A percentile compares a stretch with the other conserved stretches of the same genome.
Evolutionary conservation across 2,888 invertebrate genomes (phyloP).

Genomic region (Hirtodrosophila histrioides): DNA sequence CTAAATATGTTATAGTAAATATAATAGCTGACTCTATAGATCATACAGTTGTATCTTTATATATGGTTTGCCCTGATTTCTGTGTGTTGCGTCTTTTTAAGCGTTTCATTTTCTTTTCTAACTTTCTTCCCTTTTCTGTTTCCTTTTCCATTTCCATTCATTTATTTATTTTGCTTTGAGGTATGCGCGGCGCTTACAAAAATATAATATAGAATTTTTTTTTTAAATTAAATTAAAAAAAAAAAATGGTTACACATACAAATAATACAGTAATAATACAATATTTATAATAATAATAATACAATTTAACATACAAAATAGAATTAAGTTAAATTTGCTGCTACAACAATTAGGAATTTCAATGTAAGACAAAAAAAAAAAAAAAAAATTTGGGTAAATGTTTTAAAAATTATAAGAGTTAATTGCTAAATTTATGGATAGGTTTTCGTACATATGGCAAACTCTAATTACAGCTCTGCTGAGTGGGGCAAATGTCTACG

Average conservation of each 20-base stretch:
- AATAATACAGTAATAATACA: constrained; percentile 38
- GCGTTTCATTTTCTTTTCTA: constrained; percentile 41
- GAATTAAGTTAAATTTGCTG: constrained; percentile 70
- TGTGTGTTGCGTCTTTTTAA: constrained; percentile 18
- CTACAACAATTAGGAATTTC: constrained; percentile 75
- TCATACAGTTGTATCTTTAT: constrained; percentile 5
- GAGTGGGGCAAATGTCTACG: constrained; percentile 44
- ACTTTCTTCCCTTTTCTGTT: constrained; percentile 10
- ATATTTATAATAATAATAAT: constrained; percentile 35
- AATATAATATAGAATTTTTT: constrained; percentile 7
- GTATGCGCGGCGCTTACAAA: constrained; percentile 49
- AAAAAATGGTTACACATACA: constrained; percentile 18
- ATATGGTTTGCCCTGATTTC: constrained; percentile 21
- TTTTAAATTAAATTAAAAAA: constrained; percentile 28
- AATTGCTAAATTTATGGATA: background rate
- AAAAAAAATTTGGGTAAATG: constrained; percentile 14
- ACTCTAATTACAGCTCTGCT: constrained; percentile 56
- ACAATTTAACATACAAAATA: constrained; percentile 38
- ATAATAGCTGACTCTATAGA: background rate
- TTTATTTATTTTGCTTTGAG: constrained; percentile 26
- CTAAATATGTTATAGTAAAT: constrained; percentile 18
- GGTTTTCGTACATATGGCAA: constrained; percentile 42
- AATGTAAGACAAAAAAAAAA: constrained; percentile 14
- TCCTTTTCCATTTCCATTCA: constrained; percentile 2
- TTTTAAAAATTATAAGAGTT: background rate